Conservation (phyloP, 2,113 vertebrate species). For the Platycercus adscitus region DNA sequence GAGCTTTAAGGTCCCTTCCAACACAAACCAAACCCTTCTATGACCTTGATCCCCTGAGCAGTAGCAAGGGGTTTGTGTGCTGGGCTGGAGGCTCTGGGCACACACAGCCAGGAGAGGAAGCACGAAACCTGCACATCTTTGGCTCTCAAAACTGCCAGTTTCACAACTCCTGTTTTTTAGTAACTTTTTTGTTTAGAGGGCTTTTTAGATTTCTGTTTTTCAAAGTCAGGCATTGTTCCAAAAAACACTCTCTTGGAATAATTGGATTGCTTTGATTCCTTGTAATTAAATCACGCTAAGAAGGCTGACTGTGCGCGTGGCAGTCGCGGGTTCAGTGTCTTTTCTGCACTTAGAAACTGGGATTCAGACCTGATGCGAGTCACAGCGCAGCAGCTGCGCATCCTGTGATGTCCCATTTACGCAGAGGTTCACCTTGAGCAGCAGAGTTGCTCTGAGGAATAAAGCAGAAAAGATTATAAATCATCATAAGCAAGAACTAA, state of each 20-base stretch:
- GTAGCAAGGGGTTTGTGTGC: background rate
- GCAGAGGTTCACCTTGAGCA: background rate
- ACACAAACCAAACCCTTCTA: background rate
- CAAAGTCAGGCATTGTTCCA: background rate
- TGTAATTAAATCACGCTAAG: slow-evolving; percentile 25
- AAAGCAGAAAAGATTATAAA: background rate
- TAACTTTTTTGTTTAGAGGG: background rate
- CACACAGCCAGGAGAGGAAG: fast-evolving
- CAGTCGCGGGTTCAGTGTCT: background rate
- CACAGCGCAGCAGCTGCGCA: background rate
- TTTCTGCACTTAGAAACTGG: background rate
- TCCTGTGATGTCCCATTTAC: background rate
- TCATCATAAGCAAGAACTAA: background rate
- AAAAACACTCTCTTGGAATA: slow-evolving; percentile 1
- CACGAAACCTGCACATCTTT: fast-evolving
- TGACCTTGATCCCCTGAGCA: background rate
- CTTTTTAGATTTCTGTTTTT: background rate
- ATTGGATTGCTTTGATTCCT: slow-evolving; percentile 41
- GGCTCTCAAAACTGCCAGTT: background rate
- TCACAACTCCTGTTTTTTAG: fast-evolving
- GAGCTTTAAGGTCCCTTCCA: background rate
- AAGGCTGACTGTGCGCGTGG: background rate
- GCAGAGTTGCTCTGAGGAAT: background rate
- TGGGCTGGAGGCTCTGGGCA: fast-evolving
- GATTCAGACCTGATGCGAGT: background rate